Evolutionary conservation across 2,797 vertebrate species (phyloP), one percentile per base, ranked within the genome.

Genomic region (Muscicapa comitata): DNA sequence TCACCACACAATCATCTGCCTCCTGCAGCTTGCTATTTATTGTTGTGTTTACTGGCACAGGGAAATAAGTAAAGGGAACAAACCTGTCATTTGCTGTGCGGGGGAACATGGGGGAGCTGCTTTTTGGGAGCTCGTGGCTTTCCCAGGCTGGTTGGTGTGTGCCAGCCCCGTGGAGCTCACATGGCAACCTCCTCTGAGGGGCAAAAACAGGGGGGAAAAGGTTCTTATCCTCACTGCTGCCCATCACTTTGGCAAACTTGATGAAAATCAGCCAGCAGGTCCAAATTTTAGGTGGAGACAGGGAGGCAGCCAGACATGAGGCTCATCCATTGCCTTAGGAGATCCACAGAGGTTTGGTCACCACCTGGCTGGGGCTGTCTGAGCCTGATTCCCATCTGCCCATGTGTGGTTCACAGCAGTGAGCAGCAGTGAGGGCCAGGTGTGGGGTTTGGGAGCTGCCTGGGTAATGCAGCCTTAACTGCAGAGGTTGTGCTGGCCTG

Each of bases 11-110:
- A 81, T 95, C 88, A 93, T 66, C 94, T 95, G 86, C 88, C 94
- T 97, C 50, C 84, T 92, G 95, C 93, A 95, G 77, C 83, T 90
- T 92, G 90, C 92, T 95, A 89, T 93, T 96, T 95, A 89, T 95
- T 92, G 63, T 94, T 93, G 80, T 95, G 83, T 95, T 97, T 95
- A 79, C 96, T 90, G 93, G 90, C 59, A 0, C 33, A 1, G 67
- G 63, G 71, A 85, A 79, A 74, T 23, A n/a, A 85, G 71, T 26
- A 76, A 71, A 95, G 67, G 77, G 93, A 93, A n/a, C 84, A 89
- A 94, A 91, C 59, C 84, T 91, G 81, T 13, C 77, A 38, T 79
- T 92, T 91, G 62, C 77, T 54, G 74, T 75, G 80, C 0, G 1
- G 61, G 71, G 55, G 75, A 85, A 13, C 50, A 29, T 7, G 51